Evolutionary conservation across 2,888 invertebrate genomes (phyloP), one percentile per base, ranked within the genome.

Genomic region (Drosophila nigricruria): DNA sequence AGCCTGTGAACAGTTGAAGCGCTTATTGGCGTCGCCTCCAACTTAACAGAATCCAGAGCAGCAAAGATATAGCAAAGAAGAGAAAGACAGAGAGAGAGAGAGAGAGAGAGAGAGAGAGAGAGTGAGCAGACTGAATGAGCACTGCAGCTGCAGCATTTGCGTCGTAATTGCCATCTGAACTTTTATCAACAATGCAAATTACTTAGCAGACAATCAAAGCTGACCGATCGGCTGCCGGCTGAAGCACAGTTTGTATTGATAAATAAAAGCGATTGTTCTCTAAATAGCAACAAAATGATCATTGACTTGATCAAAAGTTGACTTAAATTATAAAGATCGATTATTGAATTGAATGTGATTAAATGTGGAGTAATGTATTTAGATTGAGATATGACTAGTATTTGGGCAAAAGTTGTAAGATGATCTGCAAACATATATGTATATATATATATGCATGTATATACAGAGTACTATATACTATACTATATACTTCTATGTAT

Each of bases 121-220:
- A 6, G 43, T 10, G 23, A 16, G 34, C 5, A n/a, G n/a, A 5
- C 20, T 42, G 30, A 10, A 12, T 10, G 25, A n/a, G 10, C 10
- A 20, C 8, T 38, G 57, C 43, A 58, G 60, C 38, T 79, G 70
- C 69, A 80, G 65, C 36, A 38, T 67, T 70, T 78, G 68, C 76
- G 68, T 60, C 78, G 78, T 69, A 76, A 73, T 79, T 20, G 54
- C 69, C 72, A 59, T 43, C 61, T 58, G 45, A 63, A 40, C 60
- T 75, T 68, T 60, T 67, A 75, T 75, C 70, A 70, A 45, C 52
- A 32, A 18, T 45, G 59, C 57, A 58, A 65, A 32, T 62, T 63
- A 12, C 20, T 20, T 30, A 4, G 20, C 32, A 42, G 49, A 38
- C 23, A 40, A 67, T 34, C 12, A 18, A 3, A 30, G 36, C 23